phyloP scores from a whole-genome alignment of 2,113 vertebrate genomes.

The Alexandromys fortis region DNA sequence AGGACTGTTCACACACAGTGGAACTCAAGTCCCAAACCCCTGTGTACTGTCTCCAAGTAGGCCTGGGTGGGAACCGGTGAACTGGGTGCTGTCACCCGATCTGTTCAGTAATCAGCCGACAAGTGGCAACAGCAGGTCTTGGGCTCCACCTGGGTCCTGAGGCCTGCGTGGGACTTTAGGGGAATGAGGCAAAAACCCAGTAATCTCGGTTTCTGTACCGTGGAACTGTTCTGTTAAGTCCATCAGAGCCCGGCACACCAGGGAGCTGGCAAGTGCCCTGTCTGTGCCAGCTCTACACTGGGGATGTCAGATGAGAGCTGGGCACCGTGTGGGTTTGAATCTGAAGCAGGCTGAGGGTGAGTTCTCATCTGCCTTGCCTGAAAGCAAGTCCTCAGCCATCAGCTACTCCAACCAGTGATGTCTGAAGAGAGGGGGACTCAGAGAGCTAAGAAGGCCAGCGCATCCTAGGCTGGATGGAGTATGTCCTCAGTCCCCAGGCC shows the following conservation, averaged over 20 bases:
- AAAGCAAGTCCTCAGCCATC: neutral
- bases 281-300: neutral
- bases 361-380: neutral
- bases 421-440: neutral
- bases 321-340: neutral
- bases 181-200: neutral
- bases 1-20: accelerated
- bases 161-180: neutral
- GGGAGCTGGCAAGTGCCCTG: neutral
- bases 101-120: neutral
- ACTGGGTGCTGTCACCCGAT: neutral
- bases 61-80: neutral
- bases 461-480: neutral
- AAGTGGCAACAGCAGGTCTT: no score
- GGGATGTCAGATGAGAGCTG: neutral
- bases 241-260: neutral
- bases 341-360: neutral
- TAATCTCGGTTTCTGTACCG: neutral
- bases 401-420: neutral
- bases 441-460: neutral
- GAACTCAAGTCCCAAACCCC: neutral
- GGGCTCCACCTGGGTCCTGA: neutral
- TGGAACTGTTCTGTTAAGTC: neutral
- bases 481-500: neutral
- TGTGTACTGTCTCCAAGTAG: neutral